Conservation (phyloP, 2,888 invertebrate species). For the Lycocerus yunnanus region DNA sequence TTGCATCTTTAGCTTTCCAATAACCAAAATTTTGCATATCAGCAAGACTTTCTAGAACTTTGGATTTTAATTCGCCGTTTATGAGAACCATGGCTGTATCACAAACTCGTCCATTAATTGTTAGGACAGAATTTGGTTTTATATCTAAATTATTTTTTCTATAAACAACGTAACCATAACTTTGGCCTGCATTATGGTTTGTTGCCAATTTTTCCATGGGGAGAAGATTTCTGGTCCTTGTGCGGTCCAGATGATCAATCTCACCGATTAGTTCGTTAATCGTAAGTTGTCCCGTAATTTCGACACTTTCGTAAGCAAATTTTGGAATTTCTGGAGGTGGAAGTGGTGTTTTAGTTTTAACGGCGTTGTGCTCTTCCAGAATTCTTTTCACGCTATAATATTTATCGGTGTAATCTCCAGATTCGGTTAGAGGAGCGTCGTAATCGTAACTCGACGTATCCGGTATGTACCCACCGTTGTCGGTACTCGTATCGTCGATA, state of each 20-base stretch:
- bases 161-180: constrained; percentile 62
- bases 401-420: constrained; percentile 86
- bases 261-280: constrained; percentile 33
- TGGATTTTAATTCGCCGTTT: constrained; percentile 51
- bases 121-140: constrained; percentile 41
- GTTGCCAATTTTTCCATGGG: constrained; percentile 51
- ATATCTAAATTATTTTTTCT: constrained; percentile 48
- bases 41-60: constrained; percentile 37
- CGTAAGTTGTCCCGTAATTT: constrained; percentile 36
- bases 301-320: constrained; percentile 44
- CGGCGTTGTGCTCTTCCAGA: constrained; percentile 45
- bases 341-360: constrained; percentile 47
- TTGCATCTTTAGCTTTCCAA: constrained; percentile 49
- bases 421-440: constrained; percentile 87
- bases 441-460: constrained; percentile 60
- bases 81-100: constrained; percentile 60
- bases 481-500: constrained; percentile 33
- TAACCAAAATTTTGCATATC: constrained; percentile 54
- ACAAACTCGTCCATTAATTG: constrained; percentile 52
- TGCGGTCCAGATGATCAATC: constrained; percentile 19
- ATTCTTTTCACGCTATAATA: constrained; percentile 71
- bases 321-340: constrained; percentile 46
- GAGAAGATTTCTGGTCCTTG: constrained; percentile 29
- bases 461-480: constrained; percentile 49
- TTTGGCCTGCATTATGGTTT: constrained; percentile 58